Conservation (phyloP, 2,113 vertebrate genomes). For the Chaetops frenatus region DNA sequence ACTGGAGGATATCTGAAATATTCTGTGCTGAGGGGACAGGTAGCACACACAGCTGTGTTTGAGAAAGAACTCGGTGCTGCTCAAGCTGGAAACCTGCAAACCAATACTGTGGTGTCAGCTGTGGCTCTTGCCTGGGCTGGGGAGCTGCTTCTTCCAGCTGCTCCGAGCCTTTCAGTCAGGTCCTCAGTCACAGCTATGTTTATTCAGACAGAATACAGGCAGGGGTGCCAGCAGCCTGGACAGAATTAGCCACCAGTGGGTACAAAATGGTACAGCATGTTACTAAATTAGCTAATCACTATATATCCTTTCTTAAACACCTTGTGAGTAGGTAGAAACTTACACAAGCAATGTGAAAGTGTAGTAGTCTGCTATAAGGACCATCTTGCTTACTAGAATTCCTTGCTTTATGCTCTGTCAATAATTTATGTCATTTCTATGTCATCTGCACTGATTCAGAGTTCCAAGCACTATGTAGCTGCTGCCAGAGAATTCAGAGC, state of each 20-base stretch:
- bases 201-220: background rate
- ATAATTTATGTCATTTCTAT: background rate
- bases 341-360: background rate
- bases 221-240: background rate
- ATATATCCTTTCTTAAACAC: background rate
- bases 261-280: background rate
- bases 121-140: background rate
- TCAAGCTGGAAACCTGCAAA: background rate
- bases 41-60: background rate
- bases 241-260: background rate
- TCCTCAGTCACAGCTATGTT: rapidly evolving
- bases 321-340: background rate
- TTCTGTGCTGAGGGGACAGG: background rate
- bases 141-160: background rate
- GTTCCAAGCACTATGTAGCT: background rate
- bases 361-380: background rate
- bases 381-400: background rate
- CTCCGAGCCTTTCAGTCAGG: background rate
- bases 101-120: background rate
- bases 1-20: background rate
- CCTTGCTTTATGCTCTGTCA: background rate
- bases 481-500: background rate
- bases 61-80: background rate
- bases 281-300: background rate
- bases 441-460: background rate